These are phyloP conservation scores for Yoshiicerus persimilis DNA, from an alignment of 1,140 invertebrate species.

Conservation along the genomic window DNA sequence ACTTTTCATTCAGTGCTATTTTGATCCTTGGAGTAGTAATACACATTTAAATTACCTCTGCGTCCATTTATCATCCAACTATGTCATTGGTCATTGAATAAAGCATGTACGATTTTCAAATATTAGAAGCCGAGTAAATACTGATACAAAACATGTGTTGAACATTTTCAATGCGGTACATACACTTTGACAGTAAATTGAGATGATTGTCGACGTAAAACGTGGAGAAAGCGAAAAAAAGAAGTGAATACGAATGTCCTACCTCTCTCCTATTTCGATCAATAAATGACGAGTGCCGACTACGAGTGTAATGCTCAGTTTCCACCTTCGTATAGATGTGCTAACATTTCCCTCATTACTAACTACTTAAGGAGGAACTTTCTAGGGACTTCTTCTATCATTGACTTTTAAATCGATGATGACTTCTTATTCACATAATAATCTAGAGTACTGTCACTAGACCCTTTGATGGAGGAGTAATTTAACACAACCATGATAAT, in stretches of 20 bases:
- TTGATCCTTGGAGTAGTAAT: not conserved
- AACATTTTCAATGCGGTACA: not conserved
- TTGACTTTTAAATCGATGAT: not conserved
- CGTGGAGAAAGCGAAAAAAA: not conserved
- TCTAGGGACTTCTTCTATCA: not conserved
- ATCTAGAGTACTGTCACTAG: not conserved
- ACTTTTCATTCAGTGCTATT: not conserved
- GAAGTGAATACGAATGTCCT: not conserved
- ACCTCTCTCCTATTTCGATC: not conserved
- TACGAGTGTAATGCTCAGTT: not conserved
- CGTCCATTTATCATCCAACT: not conserved
- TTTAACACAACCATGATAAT: too few species aligned
- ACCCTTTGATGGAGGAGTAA: too few species aligned
- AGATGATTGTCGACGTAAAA: not conserved
- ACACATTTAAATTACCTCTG: not conserved
- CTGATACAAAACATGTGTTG: not conserved
- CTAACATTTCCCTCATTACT: not conserved
- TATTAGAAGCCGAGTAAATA: not conserved
- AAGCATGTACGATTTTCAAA: not conserved
- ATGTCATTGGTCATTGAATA: not conserved
- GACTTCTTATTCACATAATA: not conserved
- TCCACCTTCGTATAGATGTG: not conserved
- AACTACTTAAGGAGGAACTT: not conserved
- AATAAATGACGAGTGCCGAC: not conserved
- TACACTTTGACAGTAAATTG: not conserved